Base-by-base conservation (phyloP, 2,888 invertebrate genomes). In the Coelogynopora nodosa region DNA sequence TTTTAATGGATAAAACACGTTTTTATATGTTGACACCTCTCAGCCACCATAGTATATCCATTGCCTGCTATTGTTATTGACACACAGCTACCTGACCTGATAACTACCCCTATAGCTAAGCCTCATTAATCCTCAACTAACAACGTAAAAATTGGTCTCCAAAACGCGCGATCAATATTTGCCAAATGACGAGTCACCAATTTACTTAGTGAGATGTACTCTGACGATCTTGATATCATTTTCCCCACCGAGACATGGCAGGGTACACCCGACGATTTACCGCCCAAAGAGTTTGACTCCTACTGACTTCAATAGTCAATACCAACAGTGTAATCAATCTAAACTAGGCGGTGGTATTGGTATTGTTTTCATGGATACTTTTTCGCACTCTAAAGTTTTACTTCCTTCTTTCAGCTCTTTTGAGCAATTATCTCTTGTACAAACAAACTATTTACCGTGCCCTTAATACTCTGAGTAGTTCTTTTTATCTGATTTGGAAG, bases 121-220 rank as follows among this genome's bases (percentile, higher is more conserved):
- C 49, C 49, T 49, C 18, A 49, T 49, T 18, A 49, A 49, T 13
- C 74, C 27, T 74, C 27, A n/a, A 74, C 74, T 26, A 74, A 74
- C 18, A 74, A 74, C 74, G 27, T 74, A 74, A 74, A 23, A 13
- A 13, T 26, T 23, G 74, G 74, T 23, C 74, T 74, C 74, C 74
- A 74, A 13, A 74, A 13, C 23, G 74, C 74, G 74, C 74, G 74
- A 74, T 74, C 74, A 74, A 74, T 74, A 74, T 74, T 26, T 74
- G 18, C 74, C 74, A 74, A 74, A 74, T 10, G 74, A 13, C 27
- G 74, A 26, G 74, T 74, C 74, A 26, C 74, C 5, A 74, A 74
- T 74, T 2, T 74, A 26, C 10, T 74, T 26, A 23, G 74, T 26
- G 74, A 74, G 74, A 74, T 74, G 74, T 74, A 74, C 27, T 74